Base-by-base conservation (phyloP, 2,888 invertebrate species). In the Eurytoma californica region DNA sequence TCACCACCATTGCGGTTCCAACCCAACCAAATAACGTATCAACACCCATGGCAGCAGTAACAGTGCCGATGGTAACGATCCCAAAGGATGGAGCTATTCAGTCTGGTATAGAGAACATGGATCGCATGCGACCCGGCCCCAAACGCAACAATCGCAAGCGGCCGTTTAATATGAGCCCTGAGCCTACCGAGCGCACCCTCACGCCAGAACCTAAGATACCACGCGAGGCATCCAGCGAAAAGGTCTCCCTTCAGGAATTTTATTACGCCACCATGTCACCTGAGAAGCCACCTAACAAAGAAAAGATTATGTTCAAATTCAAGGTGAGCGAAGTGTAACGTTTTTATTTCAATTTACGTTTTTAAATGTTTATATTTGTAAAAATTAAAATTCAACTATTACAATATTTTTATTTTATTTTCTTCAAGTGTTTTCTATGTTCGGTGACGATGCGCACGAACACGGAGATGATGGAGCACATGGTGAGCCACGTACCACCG, bases 401-500 rank as follows among this genome's bases (percentile, higher is more conserved):
- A 39, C 9, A 39, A 39, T n/a, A 14, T 53, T 16, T 53, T 7
- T 53, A 16, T 9, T 7, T 16, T 9, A 2, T 13, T 70, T 66
- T 49, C 2, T 66, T 16, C 13, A 79, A 88, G 86, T 90, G 90
- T 60, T 90, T 90, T 82, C 82, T 90, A 0, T 90, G 90, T 61
- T 70, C 86, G 1, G 68, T 84, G n/a, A 84, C 81, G 28, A 86
- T 90, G 88, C 86, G 85, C 51, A 87, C 87, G 20, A 90, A 90
- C 70, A 89, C 87, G 3, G 89, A 90, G 76, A 86, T 90, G 9
- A 90, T 90, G 89, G 87, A 89, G 18, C 90, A 90, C 69, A 89
- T 88, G 84, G 85, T 90, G 39, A 86, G 84, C 55, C 90, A 90
- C 57, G 90, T 89, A 20, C 89, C 90, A 4, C 87, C 89, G 1